These are phyloP conservation scores for Drosophila mojavensis DNA, from an alignment of 1,140 invertebrate genomes.

Conservation along the genomic window DNA sequence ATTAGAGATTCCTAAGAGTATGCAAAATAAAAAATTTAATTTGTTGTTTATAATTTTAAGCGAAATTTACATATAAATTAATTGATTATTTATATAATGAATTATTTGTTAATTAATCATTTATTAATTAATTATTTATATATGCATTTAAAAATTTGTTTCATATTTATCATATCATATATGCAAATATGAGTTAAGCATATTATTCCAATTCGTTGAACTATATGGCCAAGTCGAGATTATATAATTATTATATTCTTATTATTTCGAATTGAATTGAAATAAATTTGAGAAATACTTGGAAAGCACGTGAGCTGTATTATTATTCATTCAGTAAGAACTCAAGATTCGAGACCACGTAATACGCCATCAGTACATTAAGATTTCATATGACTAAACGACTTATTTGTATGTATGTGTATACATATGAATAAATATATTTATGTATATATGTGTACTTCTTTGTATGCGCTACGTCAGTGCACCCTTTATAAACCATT, in stretches of 20 bases:
- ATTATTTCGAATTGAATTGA: background rate
- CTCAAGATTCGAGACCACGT: background rate
- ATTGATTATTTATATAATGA: too few relatives aligned
- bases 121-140: too few relatives aligned
- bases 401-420: background rate
- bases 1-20: conserved; percentile 17
- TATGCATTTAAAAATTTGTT: background rate
- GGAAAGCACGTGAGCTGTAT: background rate
- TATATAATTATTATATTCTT: background rate
- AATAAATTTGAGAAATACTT: background rate
- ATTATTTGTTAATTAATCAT: too few relatives aligned
- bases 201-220: background rate
- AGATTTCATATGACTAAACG: conserved; percentile 5
- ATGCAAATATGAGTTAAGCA: too few relatives aligned
- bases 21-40: background rate
- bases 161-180: too few relatives aligned
- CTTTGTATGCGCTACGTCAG: conserved; percentile 27
- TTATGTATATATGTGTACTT: background rate
- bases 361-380: background rate
- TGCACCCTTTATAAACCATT: conserved; percentile 13
- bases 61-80: background rate
- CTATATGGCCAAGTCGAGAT: background rate
- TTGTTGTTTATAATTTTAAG: background rate
- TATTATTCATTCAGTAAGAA: background rate
- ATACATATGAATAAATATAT: background rate